Conservation (phyloP, 2,797 vertebrate species). For the Pterois miles region DNA sequence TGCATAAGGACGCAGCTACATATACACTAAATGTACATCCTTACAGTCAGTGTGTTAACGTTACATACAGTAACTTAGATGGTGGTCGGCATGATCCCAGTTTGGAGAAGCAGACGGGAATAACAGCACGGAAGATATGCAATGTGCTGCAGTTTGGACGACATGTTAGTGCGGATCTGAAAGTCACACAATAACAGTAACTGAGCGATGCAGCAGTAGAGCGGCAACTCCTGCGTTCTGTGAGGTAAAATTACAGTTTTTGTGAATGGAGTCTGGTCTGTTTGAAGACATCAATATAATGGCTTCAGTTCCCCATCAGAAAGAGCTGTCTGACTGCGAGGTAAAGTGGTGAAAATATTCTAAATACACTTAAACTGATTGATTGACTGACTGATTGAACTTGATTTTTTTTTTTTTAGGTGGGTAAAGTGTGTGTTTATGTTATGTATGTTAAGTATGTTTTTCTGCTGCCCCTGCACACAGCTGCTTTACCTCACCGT, state of each 20-base stretch:
- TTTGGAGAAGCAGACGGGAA: too few relatives aligned
- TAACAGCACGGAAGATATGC: not conserved
- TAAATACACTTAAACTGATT: not conserved
- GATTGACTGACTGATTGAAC: too few relatives aligned
- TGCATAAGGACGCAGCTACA: too few relatives aligned
- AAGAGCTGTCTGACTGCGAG: too few relatives aligned
- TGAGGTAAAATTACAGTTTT: not conserved
- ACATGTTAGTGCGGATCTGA: not conserved
- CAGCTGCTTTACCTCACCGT: not conserved
- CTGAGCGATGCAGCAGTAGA: not conserved
- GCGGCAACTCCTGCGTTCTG: not conserved
- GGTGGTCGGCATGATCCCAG: too few relatives aligned
- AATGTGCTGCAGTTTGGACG: not conserved
- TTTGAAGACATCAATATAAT: not conserved
- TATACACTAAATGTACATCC: too few relatives aligned
- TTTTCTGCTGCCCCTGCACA: not conserved
- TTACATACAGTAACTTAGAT: too few relatives aligned
- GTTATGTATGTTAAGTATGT: too few relatives aligned
- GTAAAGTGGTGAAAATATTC: too few relatives aligned
- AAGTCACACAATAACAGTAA: not conserved
- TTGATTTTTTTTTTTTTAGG: too few relatives aligned
- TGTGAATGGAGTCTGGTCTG: not conserved
- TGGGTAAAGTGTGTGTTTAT: not conserved
- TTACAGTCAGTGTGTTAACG: too few relatives aligned
- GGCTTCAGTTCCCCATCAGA: not conserved